phyloP scores from a whole-genome alignment of 2,888 invertebrate species.

The Aphrophora alni region DNA sequence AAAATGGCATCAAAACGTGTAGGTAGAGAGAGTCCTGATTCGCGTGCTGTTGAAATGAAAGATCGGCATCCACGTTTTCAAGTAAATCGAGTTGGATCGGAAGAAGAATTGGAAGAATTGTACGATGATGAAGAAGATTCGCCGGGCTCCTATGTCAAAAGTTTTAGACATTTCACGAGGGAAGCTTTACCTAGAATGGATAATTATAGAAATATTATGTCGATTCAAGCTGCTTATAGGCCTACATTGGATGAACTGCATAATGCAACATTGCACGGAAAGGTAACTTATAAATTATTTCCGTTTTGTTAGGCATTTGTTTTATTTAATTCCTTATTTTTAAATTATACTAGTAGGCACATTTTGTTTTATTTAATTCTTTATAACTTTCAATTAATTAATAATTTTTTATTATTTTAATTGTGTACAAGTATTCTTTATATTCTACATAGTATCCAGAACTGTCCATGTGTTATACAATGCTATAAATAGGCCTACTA shows the following conservation, averaged over 20 bases:
- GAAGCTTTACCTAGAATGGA: slow-evolving; percentile 87
- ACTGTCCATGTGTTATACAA: too few species aligned
- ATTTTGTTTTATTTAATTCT: too few species aligned
- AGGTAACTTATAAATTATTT: slow-evolving; percentile 61
- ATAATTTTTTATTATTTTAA: too few species aligned
- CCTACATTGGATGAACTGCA: slow-evolving; percentile 92
- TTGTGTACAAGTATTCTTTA: too few species aligned
- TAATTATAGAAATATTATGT: slow-evolving; percentile 88
- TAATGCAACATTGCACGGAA: slow-evolving; percentile 79
- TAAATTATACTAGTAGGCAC: too few species aligned
- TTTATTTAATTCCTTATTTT: too few species aligned
- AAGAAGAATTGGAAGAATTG: slow-evolving; percentile 54
- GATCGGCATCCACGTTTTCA: slow-evolving; percentile 33
- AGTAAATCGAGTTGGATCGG: slow-evolving; percentile 34
- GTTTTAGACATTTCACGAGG: slow-evolving; percentile 84
- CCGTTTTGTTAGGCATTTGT: too few species aligned
- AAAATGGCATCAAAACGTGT: slow-evolving; percentile 2
- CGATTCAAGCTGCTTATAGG: slow-evolving; percentile 85
- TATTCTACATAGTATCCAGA: too few species aligned
- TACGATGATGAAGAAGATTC: slow-evolving; percentile 60
- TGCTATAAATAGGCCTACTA: too few species aligned
- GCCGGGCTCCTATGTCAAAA: slow-evolving; percentile 78
- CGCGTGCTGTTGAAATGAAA: slow-evolving; percentile 31
- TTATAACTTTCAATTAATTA: too few species aligned
- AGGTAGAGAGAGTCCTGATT: slow-evolving; percentile 17